Base-by-base conservation (phyloP, 2,797 vertebrate species). In the Karalla daura region DNA sequence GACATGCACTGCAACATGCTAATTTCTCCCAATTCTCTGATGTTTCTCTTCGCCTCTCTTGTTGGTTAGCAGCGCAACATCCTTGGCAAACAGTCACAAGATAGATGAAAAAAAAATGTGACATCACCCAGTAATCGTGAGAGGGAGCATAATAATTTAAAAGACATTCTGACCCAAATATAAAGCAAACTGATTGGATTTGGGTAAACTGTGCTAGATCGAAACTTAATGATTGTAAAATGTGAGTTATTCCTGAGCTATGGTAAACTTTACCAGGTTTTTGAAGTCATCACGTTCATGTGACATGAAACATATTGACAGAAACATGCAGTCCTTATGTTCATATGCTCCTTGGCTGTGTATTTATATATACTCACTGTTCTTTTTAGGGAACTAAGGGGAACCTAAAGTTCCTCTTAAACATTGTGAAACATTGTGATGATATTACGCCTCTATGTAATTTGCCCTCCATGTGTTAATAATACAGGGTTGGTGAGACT, bases 391-490 rank as follows among this genome's bases (percentile, higher is more conserved):
- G 18, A 46, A n/a, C 23, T n/a, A 53, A 36, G 44, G 15, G 63
- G 44, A 20, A 55, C 17, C 53, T 41, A 44, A 70, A 50, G 60
- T 61, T 83, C 52, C 43, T 35, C 51, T 15, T 53, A 46, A 43
- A 14, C 51, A 39, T 39, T 63, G 47, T 7, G 14, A 66, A 62
- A 55, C 47, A 27, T 49, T 60, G 25, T 60, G 30, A 77, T 62
- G 36, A n/a, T 37, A 49, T 64, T 45, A 49, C 59, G 45, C 64
- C 37, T 44, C 46, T 46, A 77, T 87, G 81, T 37, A 67, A 86
- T 83, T 77, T 88, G 60, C 15, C 81, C 81, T 69, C 63, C 43
- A 51, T 41, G 81, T 90, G 87, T 84, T 86, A 86, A 88, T 76
- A 70, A 69, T 46, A 45, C 69, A 41, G 37, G 20, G 40, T 41